Evolutionary conservation across 2,797 vertebrate species (phyloP).

Genomic region (Trematomus bernacchii): DNA sequence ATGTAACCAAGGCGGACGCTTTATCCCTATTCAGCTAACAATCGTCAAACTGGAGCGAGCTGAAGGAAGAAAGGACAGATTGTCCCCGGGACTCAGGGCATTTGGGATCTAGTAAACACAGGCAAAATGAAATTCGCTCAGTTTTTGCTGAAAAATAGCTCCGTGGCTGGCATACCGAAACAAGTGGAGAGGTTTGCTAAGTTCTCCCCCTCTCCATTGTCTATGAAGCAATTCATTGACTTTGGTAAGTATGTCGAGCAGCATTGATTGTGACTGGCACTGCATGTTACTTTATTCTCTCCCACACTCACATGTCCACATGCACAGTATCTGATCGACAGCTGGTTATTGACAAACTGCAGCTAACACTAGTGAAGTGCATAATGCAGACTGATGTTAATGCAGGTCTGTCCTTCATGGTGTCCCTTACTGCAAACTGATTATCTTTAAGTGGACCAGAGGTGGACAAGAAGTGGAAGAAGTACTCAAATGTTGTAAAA

Average conservation of each 20-base stretch:
- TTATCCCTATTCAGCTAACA: constrained; percentile 6
- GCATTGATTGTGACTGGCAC: background rate
- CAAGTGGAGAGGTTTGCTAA: constrained; percentile 94
- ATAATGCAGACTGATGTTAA: background rate
- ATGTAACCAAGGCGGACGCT: background rate
- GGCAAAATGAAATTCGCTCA: constrained; percentile 87
- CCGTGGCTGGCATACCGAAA: constrained; percentile 82
- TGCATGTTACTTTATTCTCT: background rate
- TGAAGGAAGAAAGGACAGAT: constrained; percentile 45
- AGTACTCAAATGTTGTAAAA: too few species aligned
- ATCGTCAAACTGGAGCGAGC: constrained; percentile 40
- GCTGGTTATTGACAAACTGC: background rate
- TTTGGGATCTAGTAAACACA: constrained; percentile 20
- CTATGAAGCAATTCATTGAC: constrained; percentile 97
- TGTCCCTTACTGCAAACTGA: background rate
- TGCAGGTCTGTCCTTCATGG: background rate
- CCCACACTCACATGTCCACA: constrained; percentile 7
- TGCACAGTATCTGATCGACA: constrained; percentile 12
- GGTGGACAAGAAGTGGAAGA: too few species aligned
- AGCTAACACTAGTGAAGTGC: background rate
- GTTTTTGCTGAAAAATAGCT: constrained; percentile 83
- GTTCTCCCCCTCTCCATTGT: constrained; percentile 95
- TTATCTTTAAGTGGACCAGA: too few species aligned
- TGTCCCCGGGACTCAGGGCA: constrained; percentile 22
- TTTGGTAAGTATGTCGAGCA: constrained; percentile 88